These are phyloP conservation scores for Zoroaster sp. DNA, from an alignment of 53 echinoderm and acorn worm genomes.

Conservation along the genomic window DNA sequence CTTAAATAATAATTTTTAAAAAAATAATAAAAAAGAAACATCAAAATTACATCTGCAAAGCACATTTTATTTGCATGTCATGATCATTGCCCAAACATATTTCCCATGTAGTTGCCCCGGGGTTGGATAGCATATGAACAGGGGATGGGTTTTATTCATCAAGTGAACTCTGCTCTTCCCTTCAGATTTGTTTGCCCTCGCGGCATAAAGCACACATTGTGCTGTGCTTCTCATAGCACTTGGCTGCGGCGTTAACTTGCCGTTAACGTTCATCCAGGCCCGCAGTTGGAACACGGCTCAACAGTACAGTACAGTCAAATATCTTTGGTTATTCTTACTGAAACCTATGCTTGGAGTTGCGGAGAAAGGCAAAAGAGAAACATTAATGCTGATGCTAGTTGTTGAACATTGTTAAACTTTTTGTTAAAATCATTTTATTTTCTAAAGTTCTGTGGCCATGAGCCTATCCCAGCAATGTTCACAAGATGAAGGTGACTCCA, in stretches of 20 bases:
- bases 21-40: neutral
- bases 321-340: slow-evolving; percentile 62
- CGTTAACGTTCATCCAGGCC: slow-evolving; percentile 71
- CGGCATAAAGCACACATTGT: slow-evolving; percentile 98
- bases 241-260: slow-evolving; percentile 92
- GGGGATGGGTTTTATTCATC: slow-evolving; percentile 50
- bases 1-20: neutral
- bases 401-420: slow-evolving; percentile 28
- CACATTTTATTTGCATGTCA: slow-evolving; percentile 6
- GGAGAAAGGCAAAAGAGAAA: slow-evolving; percentile 32
- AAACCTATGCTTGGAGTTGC: slow-evolving; percentile 63
- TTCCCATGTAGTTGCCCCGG: slow-evolving; percentile 46
- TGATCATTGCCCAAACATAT: slow-evolving; percentile 40
- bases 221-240: slow-evolving; percentile 91
- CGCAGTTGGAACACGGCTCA: slow-evolving; percentile 64
- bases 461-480: slow-evolving; percentile 2
- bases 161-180: slow-evolving; percentile 66
- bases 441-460: neutral
- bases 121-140: slow-evolving; percentile 3
- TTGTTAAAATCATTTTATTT: neutral
- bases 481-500: slow-evolving; percentile 2
- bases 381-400: slow-evolving; percentile 56
- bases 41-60: neutral
- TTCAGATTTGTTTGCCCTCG: slow-evolving; percentile 69
- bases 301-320: slow-evolving; percentile 74